Percentiles rank a stretch among this genome's conserved stretches.
These are phyloP conservation scores for Mythimna ferrago DNA, from an alignment of 2,888 invertebrate genomes.

Conservation along the genomic window DNA sequence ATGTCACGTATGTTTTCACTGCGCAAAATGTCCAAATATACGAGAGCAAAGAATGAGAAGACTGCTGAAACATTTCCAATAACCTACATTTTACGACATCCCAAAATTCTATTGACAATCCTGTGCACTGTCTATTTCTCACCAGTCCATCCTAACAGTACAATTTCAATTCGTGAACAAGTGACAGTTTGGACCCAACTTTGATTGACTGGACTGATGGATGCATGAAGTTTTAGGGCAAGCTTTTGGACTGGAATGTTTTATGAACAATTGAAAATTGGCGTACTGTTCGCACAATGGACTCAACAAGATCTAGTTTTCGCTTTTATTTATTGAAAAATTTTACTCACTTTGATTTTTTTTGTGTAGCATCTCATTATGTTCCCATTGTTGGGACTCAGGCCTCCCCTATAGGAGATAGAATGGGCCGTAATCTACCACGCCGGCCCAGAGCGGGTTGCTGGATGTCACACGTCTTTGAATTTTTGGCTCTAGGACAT, in stretches of 20 bases:
- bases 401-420: too few species aligned
- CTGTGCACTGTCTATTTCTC: slow-evolving; percentile 27
- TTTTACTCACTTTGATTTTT: background rate
- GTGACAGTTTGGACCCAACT: slow-evolving; percentile 23
- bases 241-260: background rate
- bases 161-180: slow-evolving; percentile 25
- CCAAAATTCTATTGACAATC: slow-evolving; percentile 9
- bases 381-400: too few species aligned
- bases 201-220: slow-evolving; percentile 47
- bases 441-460: too few species aligned
- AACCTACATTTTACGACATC: background rate
- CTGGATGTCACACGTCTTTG: too few species aligned
- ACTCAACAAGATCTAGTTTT: background rate
- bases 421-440: too few species aligned
- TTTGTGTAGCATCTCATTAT: background rate
- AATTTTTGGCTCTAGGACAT: too few species aligned
- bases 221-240: slow-evolving; percentile 27
- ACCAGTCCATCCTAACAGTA: slow-evolving; percentile 21
- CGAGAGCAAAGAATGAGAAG: background rate
- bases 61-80: slow-evolving; percentile 11
- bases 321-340: background rate
- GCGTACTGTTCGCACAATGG: background rate
- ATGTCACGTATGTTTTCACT: background rate
- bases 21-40: background rate
- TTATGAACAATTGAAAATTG: slow-evolving; percentile 8